A percentile compares a stretch with the other conserved stretches of the same genome.
These are phyloP conservation scores for Chloebia gouldiae DNA, from an alignment of 2,113 vertebrate species.

Conservation along the genomic window DNA sequence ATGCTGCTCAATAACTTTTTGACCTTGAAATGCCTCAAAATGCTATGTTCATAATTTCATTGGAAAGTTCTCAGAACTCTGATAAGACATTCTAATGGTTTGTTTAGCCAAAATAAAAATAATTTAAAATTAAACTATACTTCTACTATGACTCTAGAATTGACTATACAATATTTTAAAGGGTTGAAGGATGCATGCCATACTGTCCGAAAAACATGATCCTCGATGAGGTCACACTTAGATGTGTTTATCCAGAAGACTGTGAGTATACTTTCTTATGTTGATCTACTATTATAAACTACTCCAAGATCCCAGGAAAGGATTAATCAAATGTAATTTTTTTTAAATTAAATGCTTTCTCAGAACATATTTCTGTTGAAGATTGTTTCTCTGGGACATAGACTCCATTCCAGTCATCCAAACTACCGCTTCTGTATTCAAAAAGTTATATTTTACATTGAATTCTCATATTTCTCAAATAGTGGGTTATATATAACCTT, in stretches of 20 bases:
- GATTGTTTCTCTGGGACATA: background rate
- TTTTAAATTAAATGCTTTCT: background rate
- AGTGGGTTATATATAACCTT: background rate
- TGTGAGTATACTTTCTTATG: slow-evolving; percentile 81
- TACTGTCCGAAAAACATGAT: slow-evolving; percentile 93
- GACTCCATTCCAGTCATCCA: background rate
- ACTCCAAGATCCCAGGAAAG: background rate
- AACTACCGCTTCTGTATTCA: background rate
- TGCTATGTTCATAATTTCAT: background rate
- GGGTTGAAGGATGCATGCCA: slow-evolving; percentile 95
- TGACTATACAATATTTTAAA: slow-evolving; percentile 58
- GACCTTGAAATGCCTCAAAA: background rate
- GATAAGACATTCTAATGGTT: background rate
- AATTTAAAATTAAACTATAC: background rate
- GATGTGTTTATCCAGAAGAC: slow-evolving; percentile 93
- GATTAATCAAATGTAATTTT: background rate
- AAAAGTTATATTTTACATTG: background rate
- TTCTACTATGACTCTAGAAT: background rate
- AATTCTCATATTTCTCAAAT: background rate
- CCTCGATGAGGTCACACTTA: slow-evolving; percentile 92
- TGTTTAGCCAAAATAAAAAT: background rate
- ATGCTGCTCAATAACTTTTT: background rate
- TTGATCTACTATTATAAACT: background rate
- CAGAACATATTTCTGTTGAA: background rate
- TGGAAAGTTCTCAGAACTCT: background rate